Conservation (phyloP, 2,113 vertebrate genomes). For the Pseudopodoces humilis region DNA sequence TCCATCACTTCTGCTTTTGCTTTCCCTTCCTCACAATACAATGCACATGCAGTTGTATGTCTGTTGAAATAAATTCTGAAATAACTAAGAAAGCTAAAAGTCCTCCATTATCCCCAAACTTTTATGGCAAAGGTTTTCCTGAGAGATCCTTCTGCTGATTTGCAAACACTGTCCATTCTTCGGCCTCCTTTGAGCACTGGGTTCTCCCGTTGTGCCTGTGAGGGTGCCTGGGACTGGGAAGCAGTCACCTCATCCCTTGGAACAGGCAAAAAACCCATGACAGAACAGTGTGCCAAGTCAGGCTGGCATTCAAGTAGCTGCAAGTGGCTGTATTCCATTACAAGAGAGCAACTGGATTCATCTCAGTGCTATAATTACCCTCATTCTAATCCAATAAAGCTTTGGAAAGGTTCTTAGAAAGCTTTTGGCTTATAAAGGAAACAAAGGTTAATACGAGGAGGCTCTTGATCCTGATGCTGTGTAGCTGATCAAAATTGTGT, state of each 20-base stretch:
- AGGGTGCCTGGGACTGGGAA: background rate
- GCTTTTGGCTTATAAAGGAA: background rate
- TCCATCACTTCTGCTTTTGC: no score
- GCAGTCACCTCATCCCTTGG: background rate
- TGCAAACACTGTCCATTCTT: no score
- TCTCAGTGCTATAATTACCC: background rate
- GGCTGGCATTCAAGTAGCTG: background rate
- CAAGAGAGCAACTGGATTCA: background rate
- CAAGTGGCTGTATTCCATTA: background rate
- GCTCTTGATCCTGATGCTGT: background rate
- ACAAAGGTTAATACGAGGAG: background rate
- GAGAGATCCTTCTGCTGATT: no score
- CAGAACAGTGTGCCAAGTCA: background rate
- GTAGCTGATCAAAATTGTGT: background rate
- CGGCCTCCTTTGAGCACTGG: no score
- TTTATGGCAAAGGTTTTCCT: no score
- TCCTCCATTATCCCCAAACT: no score
- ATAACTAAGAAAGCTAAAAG: no score
- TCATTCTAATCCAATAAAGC: background rate
- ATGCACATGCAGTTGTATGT: no score
- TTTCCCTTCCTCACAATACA: no score
- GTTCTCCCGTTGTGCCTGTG: background rate
- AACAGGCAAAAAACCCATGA: accelerated
- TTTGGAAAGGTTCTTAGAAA: constrained; percentile 11
- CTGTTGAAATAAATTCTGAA: no score